These are phyloP conservation scores for Theretra japonica DNA, from an alignment of 2,888 invertebrate genomes.

Conservation along the genomic window DNA sequence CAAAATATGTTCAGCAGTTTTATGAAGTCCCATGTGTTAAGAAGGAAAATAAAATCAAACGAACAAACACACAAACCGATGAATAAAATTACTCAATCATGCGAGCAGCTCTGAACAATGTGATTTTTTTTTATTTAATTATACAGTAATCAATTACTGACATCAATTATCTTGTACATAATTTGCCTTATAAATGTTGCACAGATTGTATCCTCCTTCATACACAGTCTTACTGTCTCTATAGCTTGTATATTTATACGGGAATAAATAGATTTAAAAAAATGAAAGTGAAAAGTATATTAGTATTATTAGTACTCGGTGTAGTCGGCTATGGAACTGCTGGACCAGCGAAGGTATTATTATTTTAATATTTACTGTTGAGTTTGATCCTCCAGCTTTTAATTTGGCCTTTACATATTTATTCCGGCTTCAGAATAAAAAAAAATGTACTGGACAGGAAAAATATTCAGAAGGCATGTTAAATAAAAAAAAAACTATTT, in stretches of 20 bases:
- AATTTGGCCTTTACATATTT: no score
- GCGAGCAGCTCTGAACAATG: background rate
- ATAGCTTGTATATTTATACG: background rate
- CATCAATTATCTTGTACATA: background rate
- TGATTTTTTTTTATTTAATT: background rate
- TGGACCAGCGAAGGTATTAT: background rate
- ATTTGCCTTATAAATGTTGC: background rate
- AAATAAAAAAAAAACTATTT: no score
- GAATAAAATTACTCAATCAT: background rate
- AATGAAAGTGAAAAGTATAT: conserved; percentile 1
- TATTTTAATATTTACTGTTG: background rate
- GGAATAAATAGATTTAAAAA: background rate
- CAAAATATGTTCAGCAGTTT: no score
- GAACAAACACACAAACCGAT: background rate
- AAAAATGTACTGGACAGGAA: no score
- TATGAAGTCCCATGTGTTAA: no score
- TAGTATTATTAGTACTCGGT: background rate
- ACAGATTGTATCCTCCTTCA: background rate
- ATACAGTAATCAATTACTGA: background rate
- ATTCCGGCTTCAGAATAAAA: no score
- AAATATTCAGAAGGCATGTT: no score
- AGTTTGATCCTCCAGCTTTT: no score
- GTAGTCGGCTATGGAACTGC: background rate
- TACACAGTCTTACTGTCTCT: background rate
- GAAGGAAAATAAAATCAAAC: background rate